phyloP scores from a whole-genome alignment of 1,140 invertebrate genomes.

The Habropoda laboriosa region DNA sequence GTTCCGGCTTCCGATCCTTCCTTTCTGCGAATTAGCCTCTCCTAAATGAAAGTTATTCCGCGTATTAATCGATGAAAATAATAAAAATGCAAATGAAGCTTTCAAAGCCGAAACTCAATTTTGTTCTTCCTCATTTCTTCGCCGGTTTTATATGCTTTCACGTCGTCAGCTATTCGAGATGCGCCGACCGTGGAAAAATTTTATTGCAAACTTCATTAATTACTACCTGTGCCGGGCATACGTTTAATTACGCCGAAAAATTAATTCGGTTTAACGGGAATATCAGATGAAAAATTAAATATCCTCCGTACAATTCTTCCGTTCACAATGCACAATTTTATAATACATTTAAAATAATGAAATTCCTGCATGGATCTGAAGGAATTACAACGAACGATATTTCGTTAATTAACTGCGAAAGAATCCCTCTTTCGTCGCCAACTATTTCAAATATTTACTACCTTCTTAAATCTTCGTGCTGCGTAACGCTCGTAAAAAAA shows the following conservation, averaged over 20 bases:
- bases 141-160: background rate
- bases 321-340: background rate
- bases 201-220: background rate
- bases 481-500: no score
- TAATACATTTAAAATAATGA: background rate
- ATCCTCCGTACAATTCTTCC: background rate
- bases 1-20: no score
- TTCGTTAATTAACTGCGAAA: background rate
- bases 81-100: conserved; percentile 26
- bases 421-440: no score
- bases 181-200: background rate
- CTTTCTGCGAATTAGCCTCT: background rate
- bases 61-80: background rate
- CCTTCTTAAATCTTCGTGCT: no score
- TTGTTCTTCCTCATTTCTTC: conserved; percentile 2
- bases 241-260: background rate
- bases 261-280: background rate
- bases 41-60: background rate
- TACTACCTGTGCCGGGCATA: background rate
- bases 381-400: background rate
- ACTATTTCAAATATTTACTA: background rate
- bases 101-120: conserved; percentile 12
- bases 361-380: background rate
- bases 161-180: background rate
- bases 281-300: background rate